Conservation (phyloP, 2,797 vertebrate species). For the Arctocebus calabarensis region DNA sequence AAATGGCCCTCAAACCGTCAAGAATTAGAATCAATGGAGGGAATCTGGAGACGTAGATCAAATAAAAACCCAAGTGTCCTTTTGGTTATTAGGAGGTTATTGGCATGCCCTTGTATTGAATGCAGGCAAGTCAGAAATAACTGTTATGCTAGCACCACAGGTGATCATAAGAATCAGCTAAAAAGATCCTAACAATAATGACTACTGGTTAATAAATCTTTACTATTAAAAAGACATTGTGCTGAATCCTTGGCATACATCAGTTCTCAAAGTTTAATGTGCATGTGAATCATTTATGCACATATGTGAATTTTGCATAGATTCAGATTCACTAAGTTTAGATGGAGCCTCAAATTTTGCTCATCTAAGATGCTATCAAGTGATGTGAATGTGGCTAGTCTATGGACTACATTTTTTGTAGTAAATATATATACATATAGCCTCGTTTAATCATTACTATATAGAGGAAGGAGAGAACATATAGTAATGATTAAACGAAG, state of each 20-base stretch:
- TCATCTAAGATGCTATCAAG: background rate
- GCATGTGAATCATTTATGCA: background rate
- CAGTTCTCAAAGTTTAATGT: background rate
- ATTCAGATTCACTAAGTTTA: background rate
- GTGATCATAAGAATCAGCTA: background rate
- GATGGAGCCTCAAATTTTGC: background rate
- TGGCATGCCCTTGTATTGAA: background rate
- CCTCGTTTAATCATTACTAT: background rate
- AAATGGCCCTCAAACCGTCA: background rate
- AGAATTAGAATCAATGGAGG: background rate
- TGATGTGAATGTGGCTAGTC: background rate
- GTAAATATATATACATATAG: background rate
- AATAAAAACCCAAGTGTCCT: background rate
- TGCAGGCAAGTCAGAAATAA: conserved; percentile 7
- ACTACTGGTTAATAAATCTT: background rate
- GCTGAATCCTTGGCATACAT: background rate
- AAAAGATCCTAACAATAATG: background rate
- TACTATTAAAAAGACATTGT: background rate
- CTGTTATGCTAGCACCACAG: background rate
- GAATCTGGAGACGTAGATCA: background rate
- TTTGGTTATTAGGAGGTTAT: background rate
- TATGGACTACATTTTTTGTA: background rate
- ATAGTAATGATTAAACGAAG: too few relatives aligned
- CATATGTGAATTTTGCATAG: background rate
- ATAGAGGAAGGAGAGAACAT: too few relatives aligned